Evolutionary conservation across 2,797 vertebrate genomes (phyloP).

Genomic region (Eulemur coronatus): DNA sequence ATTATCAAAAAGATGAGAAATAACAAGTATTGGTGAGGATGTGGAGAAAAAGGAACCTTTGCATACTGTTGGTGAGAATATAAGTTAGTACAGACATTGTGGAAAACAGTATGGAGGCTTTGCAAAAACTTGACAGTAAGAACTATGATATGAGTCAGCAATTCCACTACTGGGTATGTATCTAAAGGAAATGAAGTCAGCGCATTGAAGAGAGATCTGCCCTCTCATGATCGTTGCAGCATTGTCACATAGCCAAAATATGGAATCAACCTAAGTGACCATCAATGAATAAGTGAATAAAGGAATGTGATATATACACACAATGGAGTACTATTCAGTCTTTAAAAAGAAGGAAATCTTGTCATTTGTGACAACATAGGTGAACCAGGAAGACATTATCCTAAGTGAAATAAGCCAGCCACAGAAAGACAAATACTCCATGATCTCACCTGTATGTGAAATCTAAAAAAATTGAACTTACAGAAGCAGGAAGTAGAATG

Average conservation of each 20-base stretch:
- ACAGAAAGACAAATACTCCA: background rate
- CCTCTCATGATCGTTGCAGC: fast-evolving
- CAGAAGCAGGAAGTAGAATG: background rate
- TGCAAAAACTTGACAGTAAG: background rate
- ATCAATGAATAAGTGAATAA: too few species aligned
- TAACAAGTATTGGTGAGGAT: background rate
- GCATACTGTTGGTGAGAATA: background rate
- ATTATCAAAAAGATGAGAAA: background rate
- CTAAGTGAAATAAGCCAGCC: background rate
- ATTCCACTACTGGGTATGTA: too few species aligned
- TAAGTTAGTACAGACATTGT: background rate
- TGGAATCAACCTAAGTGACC: background rate
- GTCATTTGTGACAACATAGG: background rate
- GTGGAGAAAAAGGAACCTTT: background rate
- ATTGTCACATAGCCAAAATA: background rate
- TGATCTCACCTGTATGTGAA: background rate
- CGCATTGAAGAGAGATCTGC: background rate
- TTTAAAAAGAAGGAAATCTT: background rate
- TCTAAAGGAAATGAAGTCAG: background rate
- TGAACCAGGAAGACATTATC: background rate
- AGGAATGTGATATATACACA: background rate
- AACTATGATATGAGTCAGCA: background rate
- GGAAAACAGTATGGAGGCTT: background rate
- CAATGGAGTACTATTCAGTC: background rate
- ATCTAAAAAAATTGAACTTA: background rate